These are phyloP conservation scores for Hemibagrus guttatus DNA, from an alignment of 2,797 vertebrate species.

Conservation along the genomic window DNA sequence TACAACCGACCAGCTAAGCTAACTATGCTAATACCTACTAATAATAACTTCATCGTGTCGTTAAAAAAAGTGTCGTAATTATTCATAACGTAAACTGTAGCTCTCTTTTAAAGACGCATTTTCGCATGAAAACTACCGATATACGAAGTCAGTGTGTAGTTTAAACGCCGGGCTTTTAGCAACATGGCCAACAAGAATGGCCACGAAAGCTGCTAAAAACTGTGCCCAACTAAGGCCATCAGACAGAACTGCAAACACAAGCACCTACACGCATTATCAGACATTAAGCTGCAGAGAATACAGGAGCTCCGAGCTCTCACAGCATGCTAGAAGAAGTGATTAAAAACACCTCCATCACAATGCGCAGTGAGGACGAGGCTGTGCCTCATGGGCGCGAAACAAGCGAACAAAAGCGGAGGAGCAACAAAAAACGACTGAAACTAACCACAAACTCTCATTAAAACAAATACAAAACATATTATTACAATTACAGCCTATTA, in stretches of 20 bases:
- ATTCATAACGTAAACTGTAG: background rate
- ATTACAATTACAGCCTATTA: background rate
- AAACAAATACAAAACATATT: no score
- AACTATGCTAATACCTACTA: background rate
- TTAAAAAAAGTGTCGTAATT: background rate
- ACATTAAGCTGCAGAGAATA: background rate
- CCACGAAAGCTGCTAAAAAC: background rate
- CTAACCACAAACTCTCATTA: background rate
- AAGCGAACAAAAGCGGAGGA: slow-evolving; percentile 32
- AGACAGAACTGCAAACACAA: background rate
- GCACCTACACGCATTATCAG: background rate
- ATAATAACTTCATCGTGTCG: background rate
- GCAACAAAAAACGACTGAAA: background rate
- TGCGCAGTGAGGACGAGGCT: background rate
- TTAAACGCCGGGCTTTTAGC: background rate
- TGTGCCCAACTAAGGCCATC: background rate
- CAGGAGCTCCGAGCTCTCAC: background rate
- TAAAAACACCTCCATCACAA: background rate
- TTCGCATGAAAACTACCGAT: background rate
- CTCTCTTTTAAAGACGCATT: background rate
- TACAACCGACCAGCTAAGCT: background rate
- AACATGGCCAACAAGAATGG: background rate
- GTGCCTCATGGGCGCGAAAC: slow-evolving; percentile 51
- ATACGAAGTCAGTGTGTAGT: background rate
- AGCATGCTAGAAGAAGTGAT: background rate